Conservation (phyloP, 2,113 vertebrate species). For the Apteryx owenii region DNA sequence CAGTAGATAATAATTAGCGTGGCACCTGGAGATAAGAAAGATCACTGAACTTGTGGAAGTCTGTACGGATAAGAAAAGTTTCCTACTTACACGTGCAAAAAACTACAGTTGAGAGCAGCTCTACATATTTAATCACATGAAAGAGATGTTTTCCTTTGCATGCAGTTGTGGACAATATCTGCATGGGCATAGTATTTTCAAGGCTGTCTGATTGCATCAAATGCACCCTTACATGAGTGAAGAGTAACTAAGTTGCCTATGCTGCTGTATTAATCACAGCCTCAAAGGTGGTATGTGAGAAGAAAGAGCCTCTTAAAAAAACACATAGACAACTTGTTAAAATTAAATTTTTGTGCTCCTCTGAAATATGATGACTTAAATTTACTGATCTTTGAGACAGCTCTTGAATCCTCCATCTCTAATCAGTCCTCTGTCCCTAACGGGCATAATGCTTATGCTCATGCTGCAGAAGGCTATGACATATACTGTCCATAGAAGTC, state of each 20-base stretch:
- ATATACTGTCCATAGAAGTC: neutral
- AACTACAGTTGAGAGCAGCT: neutral
- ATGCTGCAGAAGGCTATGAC: neutral
- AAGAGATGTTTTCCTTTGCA: neutral
- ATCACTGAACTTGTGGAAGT: neutral
- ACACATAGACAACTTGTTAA: neutral
- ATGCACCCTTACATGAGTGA: neutral
- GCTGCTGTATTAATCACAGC: neutral
- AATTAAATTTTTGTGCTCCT: neutral
- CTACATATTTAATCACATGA: neutral
- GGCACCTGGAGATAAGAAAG: neutral
- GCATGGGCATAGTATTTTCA: neutral
- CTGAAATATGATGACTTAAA: neutral
- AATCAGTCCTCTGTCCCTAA: neutral
- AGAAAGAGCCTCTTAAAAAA: neutral
- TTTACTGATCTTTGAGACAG: neutral
- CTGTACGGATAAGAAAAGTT: neutral
- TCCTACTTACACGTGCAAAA: neutral
- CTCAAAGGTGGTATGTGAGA: neutral
- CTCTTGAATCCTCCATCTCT: neutral
- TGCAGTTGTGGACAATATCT: neutral
- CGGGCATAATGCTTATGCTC: neutral
- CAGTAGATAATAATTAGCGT: neutral
- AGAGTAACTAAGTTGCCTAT: neutral
- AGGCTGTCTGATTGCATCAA: neutral